Base-by-base conservation (phyloP, 1,140 invertebrate genomes). In the Plodia interpunctella region DNA sequence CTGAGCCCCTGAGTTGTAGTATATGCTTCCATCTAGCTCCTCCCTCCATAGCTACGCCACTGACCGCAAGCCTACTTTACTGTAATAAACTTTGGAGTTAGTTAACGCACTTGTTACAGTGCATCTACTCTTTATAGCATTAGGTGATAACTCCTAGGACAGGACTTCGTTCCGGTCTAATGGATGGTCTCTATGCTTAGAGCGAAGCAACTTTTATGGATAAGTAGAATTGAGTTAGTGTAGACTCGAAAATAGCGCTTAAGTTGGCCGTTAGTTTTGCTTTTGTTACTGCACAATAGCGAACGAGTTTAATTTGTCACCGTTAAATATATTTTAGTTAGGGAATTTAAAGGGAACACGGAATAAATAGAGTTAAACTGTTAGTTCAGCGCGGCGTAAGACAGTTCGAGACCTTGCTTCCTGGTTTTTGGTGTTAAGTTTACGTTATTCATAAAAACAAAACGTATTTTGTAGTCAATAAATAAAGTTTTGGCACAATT, bases 121-220 rank as follows among this genome's bases (percentile, higher is more conserved):
- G 57, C 63, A 62, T 52, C 60, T 65, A 79, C 83, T 86, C 78
- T 84, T 83, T 81, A 86, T 78, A 80, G 72, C 65, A 81, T 84
- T 86, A 83, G 70, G 69, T 66, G 68, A 80, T 78, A 78, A 78
- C 78, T 76, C 69, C 69, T 67, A 71, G 70, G 74, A 82, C 80
- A 79, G 70, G 73, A 78, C 75, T 78, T 72, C 65, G 53, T 53
- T 55, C 54, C 30, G 62, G 66, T 44, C 78, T 87, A 87, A 87
- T 84, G 83, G 83, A 83, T 79, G 76, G 77, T 73, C 68, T 66
- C 70, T 67, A 72, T 80, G 78, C 81, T 80, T 80, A 80, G 76
- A 79, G 68, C 74, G 71, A 17, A 49, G n/a, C 55, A 81, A 84
- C 78, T 84, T 84, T 76, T 77, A 74, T 76, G 63, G 74, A 80